phyloP scores from a whole-genome alignment of 1,140 invertebrate species.

The Drosophila truncata region DNA sequence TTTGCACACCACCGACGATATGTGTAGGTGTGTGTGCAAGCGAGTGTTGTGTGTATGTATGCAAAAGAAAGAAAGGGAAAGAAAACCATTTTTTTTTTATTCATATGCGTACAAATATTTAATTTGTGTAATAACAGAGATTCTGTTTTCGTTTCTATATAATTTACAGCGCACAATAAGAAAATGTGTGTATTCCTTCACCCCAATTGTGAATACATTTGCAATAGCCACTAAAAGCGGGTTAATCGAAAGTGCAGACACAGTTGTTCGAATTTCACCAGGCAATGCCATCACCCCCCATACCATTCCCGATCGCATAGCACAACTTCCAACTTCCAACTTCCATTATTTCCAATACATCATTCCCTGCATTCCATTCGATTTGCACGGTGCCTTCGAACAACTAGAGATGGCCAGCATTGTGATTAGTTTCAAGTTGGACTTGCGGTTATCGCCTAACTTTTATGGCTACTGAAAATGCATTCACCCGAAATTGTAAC shows the following conservation, averaged over 20 bases:
- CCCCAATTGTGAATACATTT: conserved; percentile 78
- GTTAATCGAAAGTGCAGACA: conserved; percentile 71
- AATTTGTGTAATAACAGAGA: conserved; percentile 67
- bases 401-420: conserved; percentile 43
- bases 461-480: conserved; percentile 76
- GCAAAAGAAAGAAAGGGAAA: conserved; percentile 2
- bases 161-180: conserved; percentile 79
- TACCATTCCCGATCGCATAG: no score
- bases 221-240: conserved; percentile 74
- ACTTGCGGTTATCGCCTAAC: conserved; percentile 68
- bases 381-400: conserved; percentile 13
- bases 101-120: conserved; percentile 23
- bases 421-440: conserved; percentile 28
- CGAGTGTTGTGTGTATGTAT: conserved; percentile 14
- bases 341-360: not conserved
- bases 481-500: conserved; percentile 76
- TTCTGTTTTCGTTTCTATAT: conserved; percentile 75
- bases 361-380: not conserved
- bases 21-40: not conserved
- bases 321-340: no score
- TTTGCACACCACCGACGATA: conserved; percentile 15
- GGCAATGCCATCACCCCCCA: not conserved
- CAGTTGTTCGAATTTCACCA: conserved; percentile 36
- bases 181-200: conserved; percentile 68
- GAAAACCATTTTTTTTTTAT: conserved; percentile 18